Conservation (phyloP, 53 echinoderm and acorn worm genomes). For the Holothuria leucospilota region DNA sequence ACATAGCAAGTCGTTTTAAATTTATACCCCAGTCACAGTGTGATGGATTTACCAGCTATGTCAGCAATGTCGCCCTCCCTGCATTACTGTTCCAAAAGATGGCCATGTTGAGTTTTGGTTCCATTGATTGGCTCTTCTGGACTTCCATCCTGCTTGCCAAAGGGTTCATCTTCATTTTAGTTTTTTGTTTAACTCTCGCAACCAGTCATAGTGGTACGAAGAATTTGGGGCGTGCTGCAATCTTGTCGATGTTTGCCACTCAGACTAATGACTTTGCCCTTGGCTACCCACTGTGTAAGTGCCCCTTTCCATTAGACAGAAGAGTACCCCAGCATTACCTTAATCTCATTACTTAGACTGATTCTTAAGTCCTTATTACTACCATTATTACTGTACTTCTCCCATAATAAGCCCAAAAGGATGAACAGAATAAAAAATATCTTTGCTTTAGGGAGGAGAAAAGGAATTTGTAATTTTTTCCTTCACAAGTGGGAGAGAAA, state of each 20-base stretch:
- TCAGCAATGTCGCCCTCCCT: conserved; percentile 88
- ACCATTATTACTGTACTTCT: no score
- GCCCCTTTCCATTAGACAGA: no score
- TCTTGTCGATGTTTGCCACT: conserved; percentile 79
- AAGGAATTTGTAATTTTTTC: no score
- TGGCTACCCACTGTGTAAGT: conserved; percentile 90
- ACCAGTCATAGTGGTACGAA: conserved; percentile 39
- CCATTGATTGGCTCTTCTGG: conserved; percentile 36
- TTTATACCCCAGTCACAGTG: conserved; percentile 74
- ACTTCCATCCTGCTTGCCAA: conserved; percentile 78
- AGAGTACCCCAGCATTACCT: background rate
- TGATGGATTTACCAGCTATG: conserved; percentile 76
- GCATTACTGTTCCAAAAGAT: conserved; percentile 85
- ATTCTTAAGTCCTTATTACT: no score
- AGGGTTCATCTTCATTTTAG: conserved; percentile 71
- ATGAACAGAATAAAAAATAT: no score
- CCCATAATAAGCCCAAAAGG: no score
- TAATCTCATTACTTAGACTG: no score
- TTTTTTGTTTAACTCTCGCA: conserved; percentile 68
- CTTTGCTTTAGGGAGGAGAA: no score
- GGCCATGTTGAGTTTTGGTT: conserved; percentile 72
- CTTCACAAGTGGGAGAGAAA: no score
- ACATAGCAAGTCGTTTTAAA: conserved; percentile 68
- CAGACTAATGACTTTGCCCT: conserved; percentile 98
- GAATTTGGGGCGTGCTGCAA: conserved; percentile 75